Conservation (phyloP, 1,140 invertebrate genomes). For the Hypothenemus hampei region DNA sequence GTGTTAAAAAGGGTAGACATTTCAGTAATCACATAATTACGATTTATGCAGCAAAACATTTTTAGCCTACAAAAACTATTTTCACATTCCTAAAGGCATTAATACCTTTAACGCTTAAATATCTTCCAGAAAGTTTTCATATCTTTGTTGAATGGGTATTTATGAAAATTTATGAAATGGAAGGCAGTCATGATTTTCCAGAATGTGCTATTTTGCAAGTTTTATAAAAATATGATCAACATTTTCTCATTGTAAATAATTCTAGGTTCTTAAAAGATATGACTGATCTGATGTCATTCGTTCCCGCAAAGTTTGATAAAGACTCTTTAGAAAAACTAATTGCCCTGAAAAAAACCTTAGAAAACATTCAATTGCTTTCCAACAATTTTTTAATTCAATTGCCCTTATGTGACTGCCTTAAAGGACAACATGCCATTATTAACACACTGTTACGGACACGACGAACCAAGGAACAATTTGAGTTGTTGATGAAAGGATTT, state of each 20-base stretch:
- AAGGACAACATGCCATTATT: conserved; percentile 1
- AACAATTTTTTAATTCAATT: conserved; percentile 30
- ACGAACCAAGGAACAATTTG: conserved; percentile 18
- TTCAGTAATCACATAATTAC: too few species aligned
- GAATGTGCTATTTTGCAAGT: conserved; percentile 29
- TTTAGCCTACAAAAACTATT: conserved; percentile 2
- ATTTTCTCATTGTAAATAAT: background rate
- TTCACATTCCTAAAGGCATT: conserved; percentile 33
- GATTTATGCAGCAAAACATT: too few species aligned
- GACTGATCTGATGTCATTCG: conserved; percentile 26
- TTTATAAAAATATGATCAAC: background rate
- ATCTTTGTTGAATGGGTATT: conserved; percentile 33
- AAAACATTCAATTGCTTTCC: conserved; percentile 27
- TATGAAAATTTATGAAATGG: conserved; percentile 27
- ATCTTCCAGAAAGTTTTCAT: conserved; percentile 21
- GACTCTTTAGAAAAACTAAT: conserved; percentile 19
- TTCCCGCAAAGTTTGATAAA: conserved; percentile 20
- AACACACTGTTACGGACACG: conserved; percentile 18
- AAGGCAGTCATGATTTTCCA: conserved; percentile 31
- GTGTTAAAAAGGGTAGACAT: too few species aligned
- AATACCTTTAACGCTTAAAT: conserved; percentile 31
- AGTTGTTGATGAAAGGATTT: conserved; percentile 31
- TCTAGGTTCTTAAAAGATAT: conserved; percentile 29
- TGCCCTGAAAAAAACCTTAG: conserved; percentile 20
- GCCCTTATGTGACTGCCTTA: conserved; percentile 28